Percentiles rank a stretch among this genome's conserved stretches.
These are phyloP conservation scores for Tipula vernalis DNA, from an alignment of 2,888 invertebrate genomes.

Conservation along the genomic window DNA sequence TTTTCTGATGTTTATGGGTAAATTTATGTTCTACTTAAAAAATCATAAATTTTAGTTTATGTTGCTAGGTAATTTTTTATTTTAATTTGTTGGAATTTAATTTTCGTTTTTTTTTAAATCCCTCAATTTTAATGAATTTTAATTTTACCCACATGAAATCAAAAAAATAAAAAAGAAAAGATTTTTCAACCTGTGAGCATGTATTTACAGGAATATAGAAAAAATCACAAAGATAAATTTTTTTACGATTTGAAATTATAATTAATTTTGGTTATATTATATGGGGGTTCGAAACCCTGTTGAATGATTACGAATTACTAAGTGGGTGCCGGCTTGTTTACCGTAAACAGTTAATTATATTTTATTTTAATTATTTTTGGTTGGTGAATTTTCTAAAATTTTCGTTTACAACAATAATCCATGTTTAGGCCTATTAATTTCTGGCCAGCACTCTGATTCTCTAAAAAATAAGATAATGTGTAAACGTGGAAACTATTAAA, in stretches of 20 bases:
- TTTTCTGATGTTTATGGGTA: not conserved
- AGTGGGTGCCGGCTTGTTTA: too few relatives aligned
- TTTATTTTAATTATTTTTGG: too few relatives aligned
- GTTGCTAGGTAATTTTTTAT: not conserved
- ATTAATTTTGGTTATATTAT: too few relatives aligned
- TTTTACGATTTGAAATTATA: not conserved
- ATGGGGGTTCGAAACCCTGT: too few relatives aligned
- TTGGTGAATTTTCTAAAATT: too few relatives aligned
- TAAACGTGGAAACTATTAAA: too few relatives aligned
- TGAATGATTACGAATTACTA: too few relatives aligned
- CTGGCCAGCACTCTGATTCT: too few relatives aligned
- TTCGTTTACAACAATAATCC: too few relatives aligned
- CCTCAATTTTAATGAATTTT: not conserved
- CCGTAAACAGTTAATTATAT: too few relatives aligned
- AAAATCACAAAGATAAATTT: not conserved
- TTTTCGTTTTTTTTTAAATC: not conserved
- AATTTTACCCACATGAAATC: not conserved
- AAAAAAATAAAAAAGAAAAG: not conserved
- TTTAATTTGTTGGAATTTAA: not conserved
- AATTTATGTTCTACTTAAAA: slow-evolving; percentile 4
- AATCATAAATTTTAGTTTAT: slow-evolving; percentile 4
- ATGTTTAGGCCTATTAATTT: too few relatives aligned
- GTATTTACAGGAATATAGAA: not conserved
- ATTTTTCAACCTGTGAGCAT: not conserved
- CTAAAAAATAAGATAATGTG: too few relatives aligned